Evolutionary conservation across 2,888 invertebrate species (phyloP), one percentile per base, ranked within the genome.

Genomic region (Dasysyrphus albostriatus): DNA sequence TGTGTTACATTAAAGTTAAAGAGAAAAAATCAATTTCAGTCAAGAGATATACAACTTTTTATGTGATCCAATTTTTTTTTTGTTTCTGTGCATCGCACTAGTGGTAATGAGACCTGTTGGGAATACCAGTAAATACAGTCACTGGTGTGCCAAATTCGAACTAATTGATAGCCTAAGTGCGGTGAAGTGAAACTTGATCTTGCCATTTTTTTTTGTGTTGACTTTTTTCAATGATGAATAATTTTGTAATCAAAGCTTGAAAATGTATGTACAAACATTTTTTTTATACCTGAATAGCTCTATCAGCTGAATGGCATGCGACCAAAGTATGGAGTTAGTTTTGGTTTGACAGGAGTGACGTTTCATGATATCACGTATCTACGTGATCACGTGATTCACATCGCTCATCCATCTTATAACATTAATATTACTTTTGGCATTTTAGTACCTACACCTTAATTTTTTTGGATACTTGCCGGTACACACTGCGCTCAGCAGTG

Each of bases 91-190:
- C n/a, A 54, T 54, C 24, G 12, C 39, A 42, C n/a, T 29, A 5
- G 67, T 83, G 67, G 67, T 83, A 73, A 78, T 83, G 67, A 82
- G 72, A 83, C 77, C 72, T 72, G 83, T 42, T 74, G 83, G 73
- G 83, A 83, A 83, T 78, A 72, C 73, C 78, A 67, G 19, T 37
- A 49, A n/a, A 63, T 16, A 24, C 24, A 56, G 58, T 42, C 51
- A 37, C 5, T 49, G 77, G 78, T 69, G 69, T 69, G 73, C 83
- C 83, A 83, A 78, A 83, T 78, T 74, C 59, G 39, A 73, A 54
- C 78, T 78, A 73, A 83, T 74, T 79, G 83, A 78, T 74, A 69
- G 67, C 39, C 61, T 74, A 39, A 59, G 59, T 54, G 47, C 19
- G 78, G 78, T 59, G 24, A 74, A 69, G 78, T 61, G 83, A 78